A percentile compares a stretch with the other conserved stretches of the same genome.
Evolutionary conservation across 2,888 invertebrate species (phyloP).

Genomic region (Galeopsomyia nigrocyanea): DNA sequence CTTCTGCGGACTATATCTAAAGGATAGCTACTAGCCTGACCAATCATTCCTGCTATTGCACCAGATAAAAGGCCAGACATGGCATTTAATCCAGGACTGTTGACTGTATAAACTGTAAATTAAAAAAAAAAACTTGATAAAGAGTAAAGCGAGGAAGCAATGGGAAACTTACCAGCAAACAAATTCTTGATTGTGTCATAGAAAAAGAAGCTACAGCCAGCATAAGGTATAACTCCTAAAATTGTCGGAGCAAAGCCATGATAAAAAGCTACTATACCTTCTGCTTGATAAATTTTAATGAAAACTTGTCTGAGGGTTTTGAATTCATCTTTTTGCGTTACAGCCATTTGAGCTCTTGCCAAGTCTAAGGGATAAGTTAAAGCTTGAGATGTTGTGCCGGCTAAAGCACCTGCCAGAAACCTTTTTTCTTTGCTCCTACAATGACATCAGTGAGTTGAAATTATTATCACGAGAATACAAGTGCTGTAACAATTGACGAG

Average conservation of each 20-base stretch:
- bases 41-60: conserved; percentile 91
- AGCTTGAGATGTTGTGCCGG: conserved; percentile 95
- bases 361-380: conserved; percentile 97
- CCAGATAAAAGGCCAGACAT: conserved; percentile 84
- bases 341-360: conserved; percentile 97
- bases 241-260: conserved; percentile 92
- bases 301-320: conserved; percentile 76
- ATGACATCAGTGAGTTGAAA: conserved; percentile 1
- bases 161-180: conserved; percentile 75
- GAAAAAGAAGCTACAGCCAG: conserved; percentile 96
- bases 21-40: conserved; percentile 97
- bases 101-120: conserved; percentile 59
- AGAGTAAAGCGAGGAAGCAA: neutral
- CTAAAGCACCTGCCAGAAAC: conserved; percentile 92
- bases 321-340: conserved; percentile 86
- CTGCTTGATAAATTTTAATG: conserved; percentile 79
- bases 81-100: conserved; percentile 67
- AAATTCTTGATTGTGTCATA: conserved; percentile 93
- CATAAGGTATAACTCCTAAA: conserved; percentile 95
- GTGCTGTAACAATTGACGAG: too few species aligned
- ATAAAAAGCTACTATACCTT: conserved; percentile 85
- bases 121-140: conserved; percentile 1
- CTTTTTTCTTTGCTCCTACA: conserved; percentile 66
- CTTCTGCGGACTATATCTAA: conserved; percentile 90
- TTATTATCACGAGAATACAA: too few species aligned